These are phyloP conservation scores for Malacoraja senta DNA, from an alignment of 2,797 vertebrate genomes.

Conservation along the genomic window DNA sequence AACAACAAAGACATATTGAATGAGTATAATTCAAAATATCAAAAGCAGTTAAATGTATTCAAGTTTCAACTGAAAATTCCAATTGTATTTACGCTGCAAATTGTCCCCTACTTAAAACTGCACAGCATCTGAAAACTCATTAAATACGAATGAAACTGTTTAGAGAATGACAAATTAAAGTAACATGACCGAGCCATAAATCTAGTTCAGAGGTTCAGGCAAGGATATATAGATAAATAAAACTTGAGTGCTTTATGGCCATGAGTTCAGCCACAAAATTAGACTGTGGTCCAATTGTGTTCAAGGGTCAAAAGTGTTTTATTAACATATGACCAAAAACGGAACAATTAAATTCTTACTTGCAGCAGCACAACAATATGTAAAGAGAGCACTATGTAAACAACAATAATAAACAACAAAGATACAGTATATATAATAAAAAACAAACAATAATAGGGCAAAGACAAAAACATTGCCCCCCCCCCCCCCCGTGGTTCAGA, in stretches of 20 bases:
- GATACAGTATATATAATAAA: too few species aligned
- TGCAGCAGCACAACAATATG: too few species aligned
- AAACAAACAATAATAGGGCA: too few species aligned
- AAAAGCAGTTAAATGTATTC: neutral
- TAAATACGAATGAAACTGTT: neutral
- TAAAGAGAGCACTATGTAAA: too few species aligned
- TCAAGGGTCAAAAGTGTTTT: too few species aligned
- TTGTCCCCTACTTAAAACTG: neutral
- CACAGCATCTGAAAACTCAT: neutral
- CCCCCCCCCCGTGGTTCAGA: too few species aligned
- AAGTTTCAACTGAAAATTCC: neutral
- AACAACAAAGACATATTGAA: slow-evolving; percentile 32
- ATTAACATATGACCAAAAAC: too few species aligned
- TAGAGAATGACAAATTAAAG: neutral
- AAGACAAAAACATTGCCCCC: too few species aligned
- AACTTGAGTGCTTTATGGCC: neutral
- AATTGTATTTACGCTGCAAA: neutral
- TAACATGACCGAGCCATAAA: neutral
- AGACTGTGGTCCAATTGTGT: too few species aligned
- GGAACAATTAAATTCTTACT: too few species aligned
- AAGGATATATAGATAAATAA: neutral
- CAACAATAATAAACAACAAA: too few species aligned
- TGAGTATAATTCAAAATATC: neutral
- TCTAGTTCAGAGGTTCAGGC: neutral
- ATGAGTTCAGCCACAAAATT: neutral